Evolutionary conservation across 1,140 invertebrate species (phyloP).

Genomic region (Zaprionus inermis): DNA sequence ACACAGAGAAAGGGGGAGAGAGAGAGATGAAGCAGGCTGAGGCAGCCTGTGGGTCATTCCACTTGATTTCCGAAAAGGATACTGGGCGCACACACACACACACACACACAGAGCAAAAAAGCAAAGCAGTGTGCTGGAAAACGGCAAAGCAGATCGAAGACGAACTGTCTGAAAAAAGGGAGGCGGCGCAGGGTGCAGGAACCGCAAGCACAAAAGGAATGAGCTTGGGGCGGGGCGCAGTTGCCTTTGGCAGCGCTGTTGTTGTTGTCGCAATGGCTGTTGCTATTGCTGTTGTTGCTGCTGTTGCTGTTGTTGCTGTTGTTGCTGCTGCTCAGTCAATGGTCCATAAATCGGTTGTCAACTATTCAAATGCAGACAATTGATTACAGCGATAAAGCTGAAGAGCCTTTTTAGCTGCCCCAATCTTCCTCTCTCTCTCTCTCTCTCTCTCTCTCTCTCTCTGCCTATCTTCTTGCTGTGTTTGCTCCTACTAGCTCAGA

Average conservation of each 20-base stretch:
- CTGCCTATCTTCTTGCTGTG: neutral
- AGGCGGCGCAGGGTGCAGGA: neutral
- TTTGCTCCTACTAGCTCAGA: conserved; percentile 3
- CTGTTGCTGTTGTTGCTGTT: conserved; percentile 6
- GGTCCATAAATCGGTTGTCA: conserved; percentile 82
- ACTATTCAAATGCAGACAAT: conserved; percentile 83
- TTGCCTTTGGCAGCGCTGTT: conserved; percentile 25
- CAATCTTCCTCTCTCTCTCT: neutral
- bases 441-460: neutral
- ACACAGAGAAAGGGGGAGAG: conserved; percentile 12
- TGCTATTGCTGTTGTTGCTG: conserved; percentile 1
- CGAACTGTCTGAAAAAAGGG: neutral
- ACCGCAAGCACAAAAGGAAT: conserved; percentile 80
- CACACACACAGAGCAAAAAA: conserved; percentile 20
- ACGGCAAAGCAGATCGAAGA: conserved; percentile 29
- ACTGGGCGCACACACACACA: conserved; percentile 57
- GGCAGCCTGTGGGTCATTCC: conserved; percentile 72
- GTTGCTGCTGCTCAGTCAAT: conserved; percentile 69
- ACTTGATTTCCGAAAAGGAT: conserved; percentile 83
- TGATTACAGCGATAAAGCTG: conserved; percentile 82
- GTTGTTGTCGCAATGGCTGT: neutral
- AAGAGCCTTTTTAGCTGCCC: conserved; percentile 70
- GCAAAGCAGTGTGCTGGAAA: conserved; percentile 1
- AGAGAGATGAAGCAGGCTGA: no score
- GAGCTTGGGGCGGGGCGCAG: conserved; percentile 47